These are phyloP conservation scores for Athalia circularis DNA, from an alignment of 2,888 invertebrate species.

Conservation along the genomic window DNA sequence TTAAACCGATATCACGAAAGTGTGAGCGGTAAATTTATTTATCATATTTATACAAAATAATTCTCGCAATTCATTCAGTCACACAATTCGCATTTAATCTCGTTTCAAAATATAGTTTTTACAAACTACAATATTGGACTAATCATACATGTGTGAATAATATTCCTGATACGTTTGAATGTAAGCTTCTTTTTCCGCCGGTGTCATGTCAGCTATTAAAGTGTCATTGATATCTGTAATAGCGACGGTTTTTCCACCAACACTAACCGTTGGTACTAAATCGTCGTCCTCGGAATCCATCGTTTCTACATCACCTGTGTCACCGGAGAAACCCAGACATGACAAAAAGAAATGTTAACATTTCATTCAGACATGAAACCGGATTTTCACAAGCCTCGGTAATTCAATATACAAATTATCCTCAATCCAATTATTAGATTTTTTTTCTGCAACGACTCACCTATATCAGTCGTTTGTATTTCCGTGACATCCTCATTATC, in stretches of 20 bases:
- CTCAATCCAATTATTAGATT: slow-evolving; percentile 24
- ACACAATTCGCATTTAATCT: slow-evolving; percentile 47
- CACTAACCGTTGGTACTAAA: slow-evolving; percentile 87
- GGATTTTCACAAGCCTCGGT: slow-evolving; percentile 4
- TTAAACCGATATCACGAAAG: neutral
- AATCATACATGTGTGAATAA: slow-evolving; percentile 92
- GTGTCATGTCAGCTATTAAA: slow-evolving; percentile 92
- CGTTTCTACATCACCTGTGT: slow-evolving; percentile 82
- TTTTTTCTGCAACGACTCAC: slow-evolving; percentile 70
- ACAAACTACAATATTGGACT: slow-evolving; percentile 56
- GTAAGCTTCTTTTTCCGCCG: slow-evolving; percentile 94
- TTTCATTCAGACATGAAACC: slow-evolving; percentile 39
- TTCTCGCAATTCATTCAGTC: slow-evolving; percentile 29
- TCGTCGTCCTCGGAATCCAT: slow-evolving; percentile 88
- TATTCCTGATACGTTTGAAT: slow-evolving; percentile 96
- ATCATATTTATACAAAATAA: slow-evolving; percentile 65
- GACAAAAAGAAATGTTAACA: slow-evolving; percentile 24
- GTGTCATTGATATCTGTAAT: slow-evolving; percentile 91
- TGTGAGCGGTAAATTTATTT: slow-evolving; percentile 7
- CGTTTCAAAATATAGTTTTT: slow-evolving; percentile 46
- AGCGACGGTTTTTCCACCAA: slow-evolving; percentile 86
- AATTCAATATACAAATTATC: slow-evolving; percentile 1
- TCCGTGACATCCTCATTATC: slow-evolving; percentile 85
- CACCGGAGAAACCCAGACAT: slow-evolving; percentile 33
- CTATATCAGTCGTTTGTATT: slow-evolving; percentile 80